These are phyloP conservation scores for Nomia melanderi DNA, from an alignment of 1,140 invertebrate species.

Conservation along the genomic window DNA sequence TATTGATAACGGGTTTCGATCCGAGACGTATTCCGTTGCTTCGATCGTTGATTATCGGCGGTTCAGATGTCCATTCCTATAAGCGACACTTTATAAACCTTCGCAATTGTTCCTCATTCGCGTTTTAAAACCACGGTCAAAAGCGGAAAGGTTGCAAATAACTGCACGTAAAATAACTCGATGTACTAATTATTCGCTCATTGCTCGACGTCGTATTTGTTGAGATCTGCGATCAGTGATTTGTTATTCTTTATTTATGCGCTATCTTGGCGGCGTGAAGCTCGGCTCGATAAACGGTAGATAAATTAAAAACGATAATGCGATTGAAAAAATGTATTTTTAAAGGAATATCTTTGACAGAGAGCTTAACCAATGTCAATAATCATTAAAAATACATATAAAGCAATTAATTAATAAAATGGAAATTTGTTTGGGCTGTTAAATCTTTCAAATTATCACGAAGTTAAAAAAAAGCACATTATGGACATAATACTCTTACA, in stretches of 20 bases:
- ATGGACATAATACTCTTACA: no score
- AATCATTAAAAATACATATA: no score
- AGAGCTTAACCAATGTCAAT: no score
- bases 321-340: conserved; percentile 35
- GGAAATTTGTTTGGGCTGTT: no score
- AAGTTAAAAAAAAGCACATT: no score
- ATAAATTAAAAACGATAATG: conserved; percentile 36
- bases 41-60: conserved; percentile 47
- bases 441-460: no score
- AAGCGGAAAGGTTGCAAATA: background rate
- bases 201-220: conserved; percentile 8
- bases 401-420: no score
- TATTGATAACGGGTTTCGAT: conserved; percentile 57
- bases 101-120: no score
- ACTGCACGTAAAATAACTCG: background rate
- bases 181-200: background rate
- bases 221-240: conserved; percentile 22
- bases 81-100: no score
- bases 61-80: background rate
- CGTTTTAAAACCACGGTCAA: no score
- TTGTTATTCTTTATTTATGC: conserved; percentile 12
- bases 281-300: conserved; percentile 13
- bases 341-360: conserved; percentile 5
- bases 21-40: conserved; percentile 36
- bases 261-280: background rate